Percentiles rank a stretch among this genome's conserved stretches.
phyloP scores from a whole-genome alignment of 1,140 invertebrate species.

The Drosophila bifasciata region DNA sequence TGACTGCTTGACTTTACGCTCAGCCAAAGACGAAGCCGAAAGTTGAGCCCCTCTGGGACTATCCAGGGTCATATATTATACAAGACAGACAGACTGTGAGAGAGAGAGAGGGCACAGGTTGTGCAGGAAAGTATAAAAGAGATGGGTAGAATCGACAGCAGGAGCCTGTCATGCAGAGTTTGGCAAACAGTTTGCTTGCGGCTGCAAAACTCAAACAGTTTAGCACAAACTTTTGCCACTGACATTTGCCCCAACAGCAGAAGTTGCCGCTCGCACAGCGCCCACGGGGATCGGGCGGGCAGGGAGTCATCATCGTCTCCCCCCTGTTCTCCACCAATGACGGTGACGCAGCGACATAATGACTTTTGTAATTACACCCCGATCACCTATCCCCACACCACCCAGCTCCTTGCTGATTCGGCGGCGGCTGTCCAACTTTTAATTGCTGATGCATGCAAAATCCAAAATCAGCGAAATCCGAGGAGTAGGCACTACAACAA shows the following conservation, averaged over 20 bases:
- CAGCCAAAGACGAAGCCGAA: conserved; percentile 31
- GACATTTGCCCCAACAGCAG: conserved; percentile 36
- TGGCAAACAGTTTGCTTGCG: conserved; percentile 70
- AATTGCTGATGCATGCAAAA: conserved; percentile 72
- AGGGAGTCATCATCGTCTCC: neutral
- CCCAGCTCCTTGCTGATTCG: conserved; percentile 46
- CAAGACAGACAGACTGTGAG: neutral
- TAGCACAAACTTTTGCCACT: conserved; percentile 62
- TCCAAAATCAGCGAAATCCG: conserved; percentile 27
- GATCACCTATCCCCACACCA: conserved; percentile 26
- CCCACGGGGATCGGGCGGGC: conserved; percentile 2
- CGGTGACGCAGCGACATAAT: conserved; percentile 58
- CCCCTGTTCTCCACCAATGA: conserved; percentile 3
- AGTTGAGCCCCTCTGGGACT: conserved; percentile 14
- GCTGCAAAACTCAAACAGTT: conserved; percentile 65
- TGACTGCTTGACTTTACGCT: conserved; percentile 75
- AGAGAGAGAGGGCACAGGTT: conserved; percentile 12
- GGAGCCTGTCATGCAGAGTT: conserved; percentile 54
- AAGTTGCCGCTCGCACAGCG: conserved; percentile 17
- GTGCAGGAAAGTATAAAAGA: too few species aligned
- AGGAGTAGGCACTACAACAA: conserved; percentile 1
- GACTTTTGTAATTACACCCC: conserved; percentile 70
- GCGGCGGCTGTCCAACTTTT: conserved; percentile 70
- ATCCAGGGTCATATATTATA: conserved; percentile 5
- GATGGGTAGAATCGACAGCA: conserved; percentile 1